Conservation (phyloP, 92 coral and sea anemone genomes). For the Muricea muricata region DNA sequence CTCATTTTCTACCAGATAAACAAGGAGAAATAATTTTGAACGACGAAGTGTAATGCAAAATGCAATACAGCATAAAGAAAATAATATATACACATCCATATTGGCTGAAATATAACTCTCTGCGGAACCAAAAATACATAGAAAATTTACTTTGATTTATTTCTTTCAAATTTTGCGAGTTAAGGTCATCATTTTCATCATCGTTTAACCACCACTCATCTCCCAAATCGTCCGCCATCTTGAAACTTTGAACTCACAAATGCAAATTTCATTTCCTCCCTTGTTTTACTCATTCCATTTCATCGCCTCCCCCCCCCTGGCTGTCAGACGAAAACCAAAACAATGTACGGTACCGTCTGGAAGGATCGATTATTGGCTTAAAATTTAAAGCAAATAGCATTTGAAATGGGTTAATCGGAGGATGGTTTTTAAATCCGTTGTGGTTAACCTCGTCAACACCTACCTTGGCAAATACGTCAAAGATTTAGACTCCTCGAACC, state of each 20-base stretch:
- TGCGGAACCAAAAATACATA: too few relatives aligned
- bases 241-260: not conserved
- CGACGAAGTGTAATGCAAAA: too few relatives aligned
- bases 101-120: too few relatives aligned
- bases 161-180: not conserved
- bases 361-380: not conserved
- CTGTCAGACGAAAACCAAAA: not conserved
- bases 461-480: conserved; percentile 92
- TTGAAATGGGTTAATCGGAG: not conserved
- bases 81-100: too few relatives aligned
- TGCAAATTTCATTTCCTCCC: too few relatives aligned
- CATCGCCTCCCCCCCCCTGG: not conserved
- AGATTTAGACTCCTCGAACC: conserved; percentile 82
- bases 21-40: too few relatives aligned
- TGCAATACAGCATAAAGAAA: too few relatives aligned
- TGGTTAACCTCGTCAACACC: conserved; percentile 78
- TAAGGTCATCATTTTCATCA: conserved; percentile 37
- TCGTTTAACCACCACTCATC: conserved; percentile 87
- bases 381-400: not conserved
- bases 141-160: not conserved
- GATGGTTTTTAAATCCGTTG: conserved; percentile 79
- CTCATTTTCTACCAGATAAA: too few relatives aligned
- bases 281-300: not conserved
- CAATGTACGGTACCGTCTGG: not conserved
- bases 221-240: conserved; percentile 93